Conservation (phyloP, 2,113 vertebrate genomes). For the Chloebia gouldiae region DNA sequence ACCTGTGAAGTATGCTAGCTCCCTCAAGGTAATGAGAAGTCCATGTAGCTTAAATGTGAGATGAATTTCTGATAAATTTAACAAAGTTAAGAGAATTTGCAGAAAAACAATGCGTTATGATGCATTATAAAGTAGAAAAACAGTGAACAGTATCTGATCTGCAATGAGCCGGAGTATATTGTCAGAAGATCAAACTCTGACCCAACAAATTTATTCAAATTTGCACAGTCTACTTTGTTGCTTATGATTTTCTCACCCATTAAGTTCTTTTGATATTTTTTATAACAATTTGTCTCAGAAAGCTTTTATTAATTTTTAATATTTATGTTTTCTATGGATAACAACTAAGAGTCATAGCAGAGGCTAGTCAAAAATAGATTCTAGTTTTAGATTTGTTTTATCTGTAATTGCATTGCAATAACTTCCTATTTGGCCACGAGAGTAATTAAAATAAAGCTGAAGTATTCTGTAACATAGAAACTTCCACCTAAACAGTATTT, state of each 20-base stretch:
- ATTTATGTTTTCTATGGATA: conserved; percentile 35
- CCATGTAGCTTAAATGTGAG: background rate
- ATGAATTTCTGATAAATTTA: background rate
- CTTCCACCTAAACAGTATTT: background rate
- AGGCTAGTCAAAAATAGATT: conserved; percentile 40
- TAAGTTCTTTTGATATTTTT: background rate
- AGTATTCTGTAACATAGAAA: background rate
- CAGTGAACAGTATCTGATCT: background rate
- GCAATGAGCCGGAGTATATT: background rate
- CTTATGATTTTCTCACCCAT: background rate
- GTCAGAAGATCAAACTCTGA: background rate
- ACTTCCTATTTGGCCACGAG: background rate
- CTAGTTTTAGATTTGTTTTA: conserved; percentile 18
- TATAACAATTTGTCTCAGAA: conserved; percentile 20
- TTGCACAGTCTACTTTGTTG: background rate
- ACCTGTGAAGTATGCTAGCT: background rate
- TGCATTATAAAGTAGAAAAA: background rate
- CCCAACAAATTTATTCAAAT: background rate
- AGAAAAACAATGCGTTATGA: background rate
- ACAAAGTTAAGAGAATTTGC: background rate
- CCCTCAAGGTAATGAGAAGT: background rate
- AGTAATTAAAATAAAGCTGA: conserved; percentile 21
- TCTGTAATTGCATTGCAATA: conserved; percentile 20
- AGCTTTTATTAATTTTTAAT: conserved; percentile 11
- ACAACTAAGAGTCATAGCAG: background rate